Conservation (phyloP, 2,888 invertebrate genomes). For the Trichacis sp. region DNA sequence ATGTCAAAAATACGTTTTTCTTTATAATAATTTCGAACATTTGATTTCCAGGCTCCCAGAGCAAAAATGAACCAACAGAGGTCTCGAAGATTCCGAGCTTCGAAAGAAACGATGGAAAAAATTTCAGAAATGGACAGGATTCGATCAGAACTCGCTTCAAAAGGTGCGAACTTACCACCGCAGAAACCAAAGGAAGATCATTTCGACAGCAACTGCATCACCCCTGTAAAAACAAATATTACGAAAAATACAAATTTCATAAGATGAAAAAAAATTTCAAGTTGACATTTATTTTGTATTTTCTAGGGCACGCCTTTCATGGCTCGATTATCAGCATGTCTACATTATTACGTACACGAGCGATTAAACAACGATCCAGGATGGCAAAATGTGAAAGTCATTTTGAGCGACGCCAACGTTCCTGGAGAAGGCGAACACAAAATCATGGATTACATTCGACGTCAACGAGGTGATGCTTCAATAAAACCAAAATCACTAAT, state of each 20-base stretch:
- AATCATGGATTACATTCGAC: constrained; percentile 99
- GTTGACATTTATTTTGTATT: neutral
- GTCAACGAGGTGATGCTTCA: constrained; percentile 88
- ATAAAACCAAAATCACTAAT: too few species aligned
- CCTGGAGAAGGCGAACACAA: constrained; percentile 99
- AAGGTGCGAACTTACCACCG: constrained; percentile 83
- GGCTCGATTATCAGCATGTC: constrained; percentile 87
- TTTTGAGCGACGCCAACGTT: constrained; percentile 98
- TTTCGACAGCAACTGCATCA: constrained; percentile 99
- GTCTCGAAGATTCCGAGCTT: constrained; percentile 89
- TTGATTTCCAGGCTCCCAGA: constrained; percentile 88
- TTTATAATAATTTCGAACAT: constrained; percentile 71
- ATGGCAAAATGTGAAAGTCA: constrained; percentile 93
- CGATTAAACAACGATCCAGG: constrained; percentile 93
- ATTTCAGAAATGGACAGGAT: constrained; percentile 86
- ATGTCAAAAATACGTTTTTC: too few species aligned
- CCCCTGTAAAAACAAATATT: constrained; percentile 76
- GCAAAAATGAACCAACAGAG: constrained; percentile 99
- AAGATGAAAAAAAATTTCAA: too few species aligned
- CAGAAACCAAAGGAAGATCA: constrained; percentile 87
- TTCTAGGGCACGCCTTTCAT: constrained; percentile 94
- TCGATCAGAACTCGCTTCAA: constrained; percentile 78
- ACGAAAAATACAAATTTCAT: too few species aligned
- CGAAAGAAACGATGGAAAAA: constrained; percentile 91
- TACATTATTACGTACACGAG: constrained; percentile 91